Evolutionary conservation across 2,113 vertebrate species (phyloP), one percentile per base, ranked within the genome.

Genomic region (Cervus canadensis): DNA sequence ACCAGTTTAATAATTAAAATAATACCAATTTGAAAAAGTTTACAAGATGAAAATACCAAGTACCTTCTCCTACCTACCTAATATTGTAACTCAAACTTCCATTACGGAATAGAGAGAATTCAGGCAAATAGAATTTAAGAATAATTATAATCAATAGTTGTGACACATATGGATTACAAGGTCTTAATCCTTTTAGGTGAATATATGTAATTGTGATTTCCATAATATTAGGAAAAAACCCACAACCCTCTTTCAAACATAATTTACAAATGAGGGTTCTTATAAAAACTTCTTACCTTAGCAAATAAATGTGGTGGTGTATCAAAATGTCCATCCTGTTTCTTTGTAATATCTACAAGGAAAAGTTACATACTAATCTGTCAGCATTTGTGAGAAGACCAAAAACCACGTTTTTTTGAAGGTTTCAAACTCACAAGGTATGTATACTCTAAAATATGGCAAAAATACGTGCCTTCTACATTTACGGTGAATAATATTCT

Each of bases 301-400:
- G 99, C 98, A 99, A 99, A 99, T 98, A 99, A 98, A 96, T 99
- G 99, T 94, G 99, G 97, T 76, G 99, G 99, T 96, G 99, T 99
- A 99, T 99, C 99, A 97, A 98, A 99, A 97, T 99, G 99, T 98
- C 99, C 99, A 60, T 99, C 99, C 85, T 99, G 99, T 98, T 99
- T 99, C 99, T 99, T 99, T 93, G 99, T 98, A 97, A 99, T 99
- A 99, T 99, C 99, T 99, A 98, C 54, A 98, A 98, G 95, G 89
- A 98, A 98, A 79, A 98, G 93, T 9, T 56, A 96, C 54, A 85
- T 30, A 95, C 92, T 98, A 94, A 89, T 97, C 95, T 98, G 59
- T 97, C 89, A 78, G 86, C 97, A 97, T 98, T 97, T 92, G 89
- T 94, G 97, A 97, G 97, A 56, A 97, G 81, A 98, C 74, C 13